Evolutionary conservation across 2,797 vertebrate species (phyloP), one percentile per base, ranked within the genome.

Genomic region (Lindbergichthys nudifrons): DNA sequence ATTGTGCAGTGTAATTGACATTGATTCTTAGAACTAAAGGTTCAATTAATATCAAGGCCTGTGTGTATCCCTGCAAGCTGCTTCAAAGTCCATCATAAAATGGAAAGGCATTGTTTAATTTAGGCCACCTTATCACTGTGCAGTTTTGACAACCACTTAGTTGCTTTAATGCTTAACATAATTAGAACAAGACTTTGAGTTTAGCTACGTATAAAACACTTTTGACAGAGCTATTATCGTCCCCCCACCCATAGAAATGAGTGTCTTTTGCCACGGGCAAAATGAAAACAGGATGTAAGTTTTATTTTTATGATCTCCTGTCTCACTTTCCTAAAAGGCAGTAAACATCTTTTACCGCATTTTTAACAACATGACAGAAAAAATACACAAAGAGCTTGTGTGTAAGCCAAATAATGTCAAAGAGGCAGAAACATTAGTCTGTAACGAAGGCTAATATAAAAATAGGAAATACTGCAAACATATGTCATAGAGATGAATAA

Each of bases 11-110:
- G 80, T 90, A 93, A 93, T 91, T 86, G 91, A 89, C 80, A 93
- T 93, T 87, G 92, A 94, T 95, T 94, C 92, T 92, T 89, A 5
- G 81, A 90, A 85, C 88, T 87, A 83, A 89, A 86, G 70, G 85
- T 85, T 80, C 89, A 90, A 92, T 92, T 93, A 92, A 93, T 93
- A 92, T 90, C 67, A 80, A 83, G 73, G 77, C 75, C 65, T 36
- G 58, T 88, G 91, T 89, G 87, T 88, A 89, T 83, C 66, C 62
- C 67, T 52, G 75, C 81, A 80, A 88, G 81, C 82, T 78, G 75
- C 81, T 87, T 90, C 79, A 89, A 75, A 89, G 86, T 89, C 86
- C 66, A 63, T 65, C 68, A 77, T 77, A 73, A 80, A 89, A 85
- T 72, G 60, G 74, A 81, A 63, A 81, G 86, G 77, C 82, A 79